Evolutionary conservation across 2,113 vertebrate genomes (phyloP).

Genomic region (Rhombomys opimus): DNA sequence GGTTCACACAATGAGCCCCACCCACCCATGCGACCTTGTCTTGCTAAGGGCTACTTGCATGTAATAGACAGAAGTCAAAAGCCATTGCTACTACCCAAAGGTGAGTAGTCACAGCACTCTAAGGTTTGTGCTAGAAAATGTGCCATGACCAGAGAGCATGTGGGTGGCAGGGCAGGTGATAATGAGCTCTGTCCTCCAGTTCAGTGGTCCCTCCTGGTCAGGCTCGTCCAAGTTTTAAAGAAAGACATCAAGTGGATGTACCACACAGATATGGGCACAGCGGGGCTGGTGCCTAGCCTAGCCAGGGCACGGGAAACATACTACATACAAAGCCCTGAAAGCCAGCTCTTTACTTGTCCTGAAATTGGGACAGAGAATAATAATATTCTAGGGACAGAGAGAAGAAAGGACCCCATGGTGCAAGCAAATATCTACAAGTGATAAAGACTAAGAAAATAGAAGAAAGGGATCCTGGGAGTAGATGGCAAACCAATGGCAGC

Average conservation of each 20-base stretch:
- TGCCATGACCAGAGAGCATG: not conserved
- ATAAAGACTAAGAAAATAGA: not conserved
- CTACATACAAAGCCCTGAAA: conserved; percentile 2
- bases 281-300: conserved; percentile 58
- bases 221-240: conserved; percentile 46
- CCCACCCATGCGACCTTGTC: not conserved
- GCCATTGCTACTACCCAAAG: not conserved
- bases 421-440: not conserved
- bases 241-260: conserved; percentile 63
- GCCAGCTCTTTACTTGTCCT: conserved; percentile 50
- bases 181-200: conserved; percentile 60
- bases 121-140: not conserved
- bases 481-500: not conserved
- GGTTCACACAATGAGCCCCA: not conserved
- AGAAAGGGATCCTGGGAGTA: not conserved
- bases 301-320: conserved; percentile 75
- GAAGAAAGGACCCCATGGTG: not conserved
- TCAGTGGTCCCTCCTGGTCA: conserved; percentile 63
- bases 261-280: conserved; percentile 35
- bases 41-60: not conserved
- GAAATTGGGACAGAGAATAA: conserved; percentile 4
- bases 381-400: conserved; percentile 35
- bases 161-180: not conserved
- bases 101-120: not conserved
- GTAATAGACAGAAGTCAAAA: not conserved